phyloP scores from a whole-genome alignment of 2,888 invertebrate genomes.

The Tipula vernalis region DNA sequence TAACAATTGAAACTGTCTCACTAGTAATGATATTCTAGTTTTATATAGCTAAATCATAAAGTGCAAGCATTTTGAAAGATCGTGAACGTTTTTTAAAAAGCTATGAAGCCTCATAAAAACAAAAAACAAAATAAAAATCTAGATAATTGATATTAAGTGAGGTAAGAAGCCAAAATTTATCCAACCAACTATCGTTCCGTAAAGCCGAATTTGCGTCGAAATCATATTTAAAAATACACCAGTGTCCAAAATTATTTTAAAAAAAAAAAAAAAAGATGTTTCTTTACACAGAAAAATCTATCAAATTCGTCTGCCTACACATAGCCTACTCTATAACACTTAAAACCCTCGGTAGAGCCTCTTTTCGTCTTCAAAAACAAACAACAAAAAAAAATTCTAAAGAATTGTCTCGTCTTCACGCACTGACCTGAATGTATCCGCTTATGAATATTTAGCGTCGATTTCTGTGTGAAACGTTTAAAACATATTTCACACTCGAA shows the following conservation, averaged over 20 bases:
- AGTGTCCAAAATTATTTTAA: background rate
- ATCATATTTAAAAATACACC: constrained; percentile 4
- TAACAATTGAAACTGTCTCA: too few relatives aligned
- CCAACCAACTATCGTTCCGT: background rate
- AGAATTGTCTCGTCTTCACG: background rate
- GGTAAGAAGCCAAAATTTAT: background rate
- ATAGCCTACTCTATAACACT: background rate
- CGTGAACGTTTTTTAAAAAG: background rate
- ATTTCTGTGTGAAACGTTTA: constrained; percentile 60
- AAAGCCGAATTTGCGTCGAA: background rate
- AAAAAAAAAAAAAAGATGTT: background rate
- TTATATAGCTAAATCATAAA: background rate
- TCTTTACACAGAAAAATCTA: background rate
- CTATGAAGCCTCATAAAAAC: background rate
- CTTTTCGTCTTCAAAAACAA: background rate
- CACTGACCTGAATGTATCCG: constrained; percentile 53
- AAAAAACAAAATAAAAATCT: background rate
- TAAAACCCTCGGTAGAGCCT: background rate
- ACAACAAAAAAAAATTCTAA: background rate
- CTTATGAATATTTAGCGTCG: constrained; percentile 59
- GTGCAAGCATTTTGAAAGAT: background rate
- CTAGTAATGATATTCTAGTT: too few relatives aligned
- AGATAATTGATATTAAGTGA: background rate
- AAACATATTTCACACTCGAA: constrained; percentile 56
- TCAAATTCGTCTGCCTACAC: background rate